Evolutionary conservation across 2,113 vertebrate species (phyloP).

Genomic region (Phaetusa simplex): DNA sequence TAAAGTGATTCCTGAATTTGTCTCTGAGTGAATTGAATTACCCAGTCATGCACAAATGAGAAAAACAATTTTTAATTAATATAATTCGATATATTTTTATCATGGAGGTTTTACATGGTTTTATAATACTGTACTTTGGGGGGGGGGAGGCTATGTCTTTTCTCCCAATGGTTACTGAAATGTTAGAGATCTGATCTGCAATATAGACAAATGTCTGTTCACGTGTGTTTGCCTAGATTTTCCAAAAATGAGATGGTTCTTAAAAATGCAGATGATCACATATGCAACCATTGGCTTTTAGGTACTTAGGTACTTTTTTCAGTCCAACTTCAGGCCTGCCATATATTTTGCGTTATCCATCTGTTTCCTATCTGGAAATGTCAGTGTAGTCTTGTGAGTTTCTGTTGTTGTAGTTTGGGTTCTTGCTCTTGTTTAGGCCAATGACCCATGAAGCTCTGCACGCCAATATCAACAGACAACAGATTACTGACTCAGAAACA

Average conservation of each 20-base stretch:
- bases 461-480: background rate
- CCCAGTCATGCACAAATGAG: background rate
- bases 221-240: background rate
- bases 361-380: background rate
- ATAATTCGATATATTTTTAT: background rate
- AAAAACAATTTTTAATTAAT: background rate
- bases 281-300: background rate
- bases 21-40: background rate
- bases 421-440: background rate
- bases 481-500: background rate
- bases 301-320: background rate
- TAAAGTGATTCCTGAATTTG: background rate
- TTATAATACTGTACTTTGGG: background rate
- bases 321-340: background rate
- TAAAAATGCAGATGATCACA: background rate
- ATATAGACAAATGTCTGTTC: background rate
- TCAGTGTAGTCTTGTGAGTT: background rate
- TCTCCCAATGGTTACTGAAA: background rate
- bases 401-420: background rate
- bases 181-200: background rate
- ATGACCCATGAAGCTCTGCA: background rate
- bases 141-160: fast-evolving
- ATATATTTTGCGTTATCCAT: background rate
- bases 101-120: background rate
- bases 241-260: background rate